These are phyloP conservation scores for Palaemon carinicauda DNA, from an alignment of 1,140 invertebrate species.

Conservation along the genomic window DNA sequence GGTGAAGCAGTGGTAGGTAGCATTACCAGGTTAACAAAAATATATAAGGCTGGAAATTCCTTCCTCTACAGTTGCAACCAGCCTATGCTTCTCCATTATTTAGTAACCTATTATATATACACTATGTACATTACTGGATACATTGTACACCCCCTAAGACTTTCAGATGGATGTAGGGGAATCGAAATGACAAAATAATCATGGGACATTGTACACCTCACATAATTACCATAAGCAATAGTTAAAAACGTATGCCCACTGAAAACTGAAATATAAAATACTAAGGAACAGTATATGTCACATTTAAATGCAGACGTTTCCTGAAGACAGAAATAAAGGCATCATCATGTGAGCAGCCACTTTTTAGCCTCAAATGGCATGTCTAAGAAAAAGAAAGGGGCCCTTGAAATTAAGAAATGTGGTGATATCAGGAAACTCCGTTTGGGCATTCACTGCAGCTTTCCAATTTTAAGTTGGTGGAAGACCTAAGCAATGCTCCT, in stretches of 20 bases:
- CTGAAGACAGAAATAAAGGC: slow-evolving; percentile 6
- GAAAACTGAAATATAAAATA: background rate
- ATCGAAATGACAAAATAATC: slow-evolving; percentile 19
- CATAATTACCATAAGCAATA: background rate
- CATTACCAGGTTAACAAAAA: slow-evolving; percentile 53
- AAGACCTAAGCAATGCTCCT: too few species aligned
- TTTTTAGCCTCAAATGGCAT: slow-evolving; percentile 45
- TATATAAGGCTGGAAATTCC: slow-evolving; percentile 42
- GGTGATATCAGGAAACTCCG: too few species aligned
- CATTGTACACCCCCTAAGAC: slow-evolving; percentile 41
- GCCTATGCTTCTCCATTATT: slow-evolving; percentile 44
- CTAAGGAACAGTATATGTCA: slow-evolving; percentile 17
- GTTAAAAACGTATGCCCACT: background rate
- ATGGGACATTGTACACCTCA: slow-evolving; percentile 3
- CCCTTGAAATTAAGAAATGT: too few species aligned
- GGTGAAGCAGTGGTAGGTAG: slow-evolving; percentile 50
- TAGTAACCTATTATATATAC: slow-evolving; percentile 52
- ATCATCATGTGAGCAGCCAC: slow-evolving; percentile 30
- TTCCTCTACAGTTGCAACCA: slow-evolving; percentile 40
- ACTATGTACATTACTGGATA: slow-evolving; percentile 50
- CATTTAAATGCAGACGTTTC: slow-evolving; percentile 38
- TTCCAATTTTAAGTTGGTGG: too few species aligned
- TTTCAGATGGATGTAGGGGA: background rate
- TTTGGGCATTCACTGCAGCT: too few species aligned
- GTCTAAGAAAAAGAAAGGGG: background rate